Evolutionary conservation across 2,113 vertebrate species (phyloP), one percentile per base, ranked within the genome.

Genomic region (Candoia aspera): DNA sequence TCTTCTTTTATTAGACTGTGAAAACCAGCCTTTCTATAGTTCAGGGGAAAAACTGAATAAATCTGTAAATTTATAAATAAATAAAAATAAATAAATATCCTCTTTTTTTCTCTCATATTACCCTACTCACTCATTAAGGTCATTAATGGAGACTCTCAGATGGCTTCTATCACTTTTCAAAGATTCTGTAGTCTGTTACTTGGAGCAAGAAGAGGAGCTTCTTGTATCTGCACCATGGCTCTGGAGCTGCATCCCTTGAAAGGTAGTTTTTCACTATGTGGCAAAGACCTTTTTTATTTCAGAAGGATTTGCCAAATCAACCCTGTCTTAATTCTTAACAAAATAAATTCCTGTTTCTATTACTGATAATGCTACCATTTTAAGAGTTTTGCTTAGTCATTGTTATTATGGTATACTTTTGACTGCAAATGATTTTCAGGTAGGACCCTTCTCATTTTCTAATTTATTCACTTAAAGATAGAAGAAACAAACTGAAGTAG

Each of bases 21-120:
- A 0, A 68, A 53, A 24, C 37, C 8, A 84, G 42, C 21, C 87
- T 91, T 11, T 33, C 0, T 5, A 8, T 87, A 88, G 88, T 60
- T 42, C 53, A 29, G 46, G 90, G 10, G 49, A 84, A 88, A 90
- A 90, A 90, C 89, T 90, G n/a, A n/a, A n/a, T n/a, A n/a, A n/a
- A n/a, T n/a, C n/a, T n/a, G n/a, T n/a, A n/a, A n/a, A n/a, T n/a
- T n/a, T n/a, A n/a, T n/a, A n/a, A n/a, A n/a, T n/a, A n/a, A n/a
- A n/a, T n/a, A n/a, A n/a, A n/a, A n/a, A n/a, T n/a, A n/a, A n/a
- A n/a, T n/a, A n/a, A n/a, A n/a, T 64, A 64, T 3, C 29, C 62
- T 37, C 15, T 83, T 13, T 83, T 83, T 42, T 42, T 23, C 73
- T 83, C 73, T 21, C 37, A 42, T 4, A 33, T 73, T 8, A 83